Percentiles rank a stretch among this genome's conserved stretches.
Conservation (phyloP, 1,140 invertebrate species). For the Hormaphis cornu region DNA sequence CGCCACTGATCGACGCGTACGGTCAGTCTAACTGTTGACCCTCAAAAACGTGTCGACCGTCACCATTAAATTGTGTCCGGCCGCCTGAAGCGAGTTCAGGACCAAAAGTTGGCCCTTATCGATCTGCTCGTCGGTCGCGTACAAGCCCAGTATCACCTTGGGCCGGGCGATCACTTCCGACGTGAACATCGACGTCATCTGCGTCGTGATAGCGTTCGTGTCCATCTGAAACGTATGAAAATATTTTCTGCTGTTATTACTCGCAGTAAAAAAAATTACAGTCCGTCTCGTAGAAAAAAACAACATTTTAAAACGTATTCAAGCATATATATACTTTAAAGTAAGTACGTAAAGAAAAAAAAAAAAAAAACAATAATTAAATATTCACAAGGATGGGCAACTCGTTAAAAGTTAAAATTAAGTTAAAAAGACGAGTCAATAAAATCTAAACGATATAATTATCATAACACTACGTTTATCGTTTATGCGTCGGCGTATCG, state of each 20-base stretch:
- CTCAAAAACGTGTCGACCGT: conserved; percentile 15
- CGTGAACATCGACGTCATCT: conserved; percentile 24
- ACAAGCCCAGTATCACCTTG: conserved; percentile 16
- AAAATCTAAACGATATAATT: no score
- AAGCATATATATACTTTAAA: no score
- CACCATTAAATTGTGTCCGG: conserved; percentile 5
- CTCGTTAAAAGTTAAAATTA: no score
- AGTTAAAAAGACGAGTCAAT: no score
- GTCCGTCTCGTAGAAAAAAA: no score
- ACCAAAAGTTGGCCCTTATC: conserved; percentile 9
- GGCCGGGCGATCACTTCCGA: conserved; percentile 8
- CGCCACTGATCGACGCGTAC: not conserved
- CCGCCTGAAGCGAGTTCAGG: not conserved
- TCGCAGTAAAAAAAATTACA: no score
- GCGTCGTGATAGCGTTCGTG: not conserved
- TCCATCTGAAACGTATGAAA: not conserved
- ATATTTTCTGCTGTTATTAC: no score
- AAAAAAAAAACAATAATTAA: not conserved
- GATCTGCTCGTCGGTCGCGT: conserved; percentile 1
- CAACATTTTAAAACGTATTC: no score
- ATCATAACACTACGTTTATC: no score
- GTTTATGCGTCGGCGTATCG: no score
- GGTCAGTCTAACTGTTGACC: not conserved
- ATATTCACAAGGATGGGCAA: no score
- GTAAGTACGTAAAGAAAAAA: not conserved